Percentiles rank a stretch among this genome's conserved stretches.
Conservation (phyloP, 2,797 vertebrate species). For the Lacerta viridis region DNA sequence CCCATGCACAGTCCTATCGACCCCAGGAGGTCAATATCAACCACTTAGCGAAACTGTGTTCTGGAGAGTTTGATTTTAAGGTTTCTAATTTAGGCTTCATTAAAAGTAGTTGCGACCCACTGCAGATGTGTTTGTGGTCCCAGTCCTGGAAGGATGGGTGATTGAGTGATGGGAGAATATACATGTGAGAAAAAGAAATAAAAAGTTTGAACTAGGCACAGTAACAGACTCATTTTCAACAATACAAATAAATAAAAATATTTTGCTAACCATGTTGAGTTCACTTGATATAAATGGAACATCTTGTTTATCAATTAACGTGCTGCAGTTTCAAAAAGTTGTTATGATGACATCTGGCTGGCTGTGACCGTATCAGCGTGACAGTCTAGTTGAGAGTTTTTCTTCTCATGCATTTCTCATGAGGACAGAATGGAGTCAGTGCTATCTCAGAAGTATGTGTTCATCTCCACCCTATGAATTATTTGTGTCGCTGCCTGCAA, state of each 20-base stretch:
- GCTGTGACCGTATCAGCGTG: conserved; percentile 25
- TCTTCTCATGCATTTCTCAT: conserved; percentile 31
- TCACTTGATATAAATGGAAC: conserved; percentile 25
- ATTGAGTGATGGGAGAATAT: no score
- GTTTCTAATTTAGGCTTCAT: no score
- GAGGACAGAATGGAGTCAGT: conserved; percentile 28
- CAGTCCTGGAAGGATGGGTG: no score
- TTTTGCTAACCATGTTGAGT: conserved; percentile 19
- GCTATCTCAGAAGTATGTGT: background rate
- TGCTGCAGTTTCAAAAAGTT: conserved; percentile 45
- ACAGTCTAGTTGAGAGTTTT: conserved; percentile 31
- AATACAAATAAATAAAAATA: no score
- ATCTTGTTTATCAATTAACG: conserved; percentile 62
- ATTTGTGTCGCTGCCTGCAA: background rate
- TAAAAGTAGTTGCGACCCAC: no score
- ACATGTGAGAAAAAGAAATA: no score
- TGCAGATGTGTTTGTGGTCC: no score
- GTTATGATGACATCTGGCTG: conserved; percentile 36
- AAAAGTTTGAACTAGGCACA: background rate
- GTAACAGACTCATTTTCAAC: conserved; percentile 11
- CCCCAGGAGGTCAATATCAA: no score
- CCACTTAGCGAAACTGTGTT: no score
- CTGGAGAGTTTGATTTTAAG: no score
- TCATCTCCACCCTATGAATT: conserved; percentile 8
- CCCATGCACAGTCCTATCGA: no score